Conservation (phyloP, 2,113 vertebrate species). For the Calonectris borealis region DNA sequence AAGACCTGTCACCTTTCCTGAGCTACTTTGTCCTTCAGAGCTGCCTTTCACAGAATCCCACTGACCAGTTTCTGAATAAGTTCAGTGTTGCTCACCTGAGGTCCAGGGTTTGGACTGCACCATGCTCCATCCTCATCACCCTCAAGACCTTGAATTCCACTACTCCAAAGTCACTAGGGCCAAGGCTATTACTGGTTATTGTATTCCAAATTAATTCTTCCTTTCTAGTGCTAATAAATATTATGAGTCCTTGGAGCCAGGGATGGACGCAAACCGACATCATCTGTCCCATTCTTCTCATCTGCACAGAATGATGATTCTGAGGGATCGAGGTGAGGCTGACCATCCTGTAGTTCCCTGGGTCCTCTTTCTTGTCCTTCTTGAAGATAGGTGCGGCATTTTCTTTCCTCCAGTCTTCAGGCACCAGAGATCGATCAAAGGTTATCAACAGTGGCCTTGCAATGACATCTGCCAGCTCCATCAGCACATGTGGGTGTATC, state of each 20-base stretch:
- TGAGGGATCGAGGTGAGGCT: not conserved
- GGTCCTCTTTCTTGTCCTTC: not conserved
- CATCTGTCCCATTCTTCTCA: not conserved
- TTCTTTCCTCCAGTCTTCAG: not conserved
- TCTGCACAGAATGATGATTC: not conserved
- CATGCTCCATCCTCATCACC: not conserved
- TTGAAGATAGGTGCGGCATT: not conserved
- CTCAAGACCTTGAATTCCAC: not conserved
- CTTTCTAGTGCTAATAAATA: not conserved
- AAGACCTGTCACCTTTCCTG: not conserved
- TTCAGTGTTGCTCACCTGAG: not conserved
- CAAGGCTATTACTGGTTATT: not conserved
- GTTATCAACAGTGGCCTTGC: not conserved
- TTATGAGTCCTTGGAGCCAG: not conserved
- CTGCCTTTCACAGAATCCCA: not conserved
- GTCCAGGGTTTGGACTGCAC: not conserved
- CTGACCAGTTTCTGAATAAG: not conserved
- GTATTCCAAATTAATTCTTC: not conserved
- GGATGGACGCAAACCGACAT: not conserved
- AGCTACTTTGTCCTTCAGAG: not conserved
- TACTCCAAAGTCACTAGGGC: not conserved
- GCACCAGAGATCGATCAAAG: not conserved
- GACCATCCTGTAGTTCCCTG: not conserved
- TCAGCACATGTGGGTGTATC: not conserved
- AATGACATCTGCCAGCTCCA: not conserved